Evolutionary conservation across 2,888 invertebrate genomes (phyloP).

Genomic region (Cataglyphis altisquamis): DNA sequence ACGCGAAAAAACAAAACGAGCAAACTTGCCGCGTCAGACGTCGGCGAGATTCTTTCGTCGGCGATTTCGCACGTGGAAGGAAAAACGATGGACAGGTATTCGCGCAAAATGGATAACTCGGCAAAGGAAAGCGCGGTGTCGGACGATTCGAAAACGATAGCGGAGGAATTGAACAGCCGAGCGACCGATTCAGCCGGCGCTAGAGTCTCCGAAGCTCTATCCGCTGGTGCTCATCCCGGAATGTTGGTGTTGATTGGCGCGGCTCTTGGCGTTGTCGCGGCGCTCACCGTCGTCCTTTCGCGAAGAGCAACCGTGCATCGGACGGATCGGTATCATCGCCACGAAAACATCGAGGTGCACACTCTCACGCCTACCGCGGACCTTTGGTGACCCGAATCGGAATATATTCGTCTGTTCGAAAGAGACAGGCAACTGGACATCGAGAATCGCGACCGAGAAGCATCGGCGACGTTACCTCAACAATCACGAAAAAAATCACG

Average conservation of each 20-base stretch:
- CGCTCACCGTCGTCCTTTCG: slow-evolving; percentile 86
- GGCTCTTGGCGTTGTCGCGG: slow-evolving; percentile 87
- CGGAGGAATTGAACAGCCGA: slow-evolving; percentile 80
- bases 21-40: slow-evolving; percentile 55
- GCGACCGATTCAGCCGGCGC: slow-evolving; percentile 80
- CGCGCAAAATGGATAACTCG: slow-evolving; percentile 55
- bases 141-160: slow-evolving; percentile 77
- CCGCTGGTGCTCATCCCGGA: slow-evolving; percentile 87
- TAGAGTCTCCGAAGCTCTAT: slow-evolving; percentile 76
- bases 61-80: slow-evolving; percentile 34
- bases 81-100: slow-evolving; percentile 55
- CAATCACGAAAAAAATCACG: slow-evolving; percentile 64
- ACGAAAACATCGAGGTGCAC: slow-evolving; percentile 89
- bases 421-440: slow-evolving; percentile 78
- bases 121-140: slow-evolving; percentile 59
- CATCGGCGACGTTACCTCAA: slow-evolving; percentile 83
- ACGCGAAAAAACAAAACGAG: slow-evolving; percentile 50
- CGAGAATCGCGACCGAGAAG: slow-evolving; percentile 82
- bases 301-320: slow-evolving; percentile 83
- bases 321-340: slow-evolving; percentile 80
- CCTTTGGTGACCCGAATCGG: slow-evolving; percentile 89
- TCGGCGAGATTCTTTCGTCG: slow-evolving; percentile 42
- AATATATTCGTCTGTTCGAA: slow-evolving; percentile 70
- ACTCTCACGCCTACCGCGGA: slow-evolving; percentile 89
- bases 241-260: slow-evolving; percentile 88